Percentiles rank a stretch among this genome's conserved stretches.
Conservation (phyloP, 2,888 invertebrate genomes). For the Orchestes rusci region DNA sequence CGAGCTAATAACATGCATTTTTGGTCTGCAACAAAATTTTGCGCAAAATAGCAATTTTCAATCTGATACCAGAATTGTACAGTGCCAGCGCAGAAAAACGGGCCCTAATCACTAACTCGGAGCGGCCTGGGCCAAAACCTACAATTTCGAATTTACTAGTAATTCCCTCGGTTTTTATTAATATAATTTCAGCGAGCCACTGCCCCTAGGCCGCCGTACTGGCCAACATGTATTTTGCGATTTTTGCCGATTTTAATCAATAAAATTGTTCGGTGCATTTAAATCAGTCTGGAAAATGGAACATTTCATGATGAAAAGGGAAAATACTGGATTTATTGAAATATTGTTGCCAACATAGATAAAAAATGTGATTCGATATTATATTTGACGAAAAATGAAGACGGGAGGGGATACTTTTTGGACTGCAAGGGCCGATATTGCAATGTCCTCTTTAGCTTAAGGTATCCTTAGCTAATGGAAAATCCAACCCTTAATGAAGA, state of each 20-base stretch:
- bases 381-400: too few species aligned
- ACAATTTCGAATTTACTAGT: conserved; percentile 44
- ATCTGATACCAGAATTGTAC: conserved; percentile 44
- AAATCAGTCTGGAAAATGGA: too few species aligned
- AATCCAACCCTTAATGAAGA: too few species aligned
- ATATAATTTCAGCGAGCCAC: conserved; percentile 43
- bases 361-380: too few species aligned
- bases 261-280: conserved; percentile 25
- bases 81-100: conserved; percentile 36
- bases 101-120: conserved; percentile 39
- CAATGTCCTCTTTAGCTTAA: too few species aligned
- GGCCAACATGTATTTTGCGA: conserved; percentile 33
- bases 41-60: conserved; percentile 44
- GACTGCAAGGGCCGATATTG: too few species aligned
- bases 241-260: conserved; percentile 32
- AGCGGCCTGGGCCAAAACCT: conserved; percentile 36
- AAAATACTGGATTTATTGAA: too few species aligned
- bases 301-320: too few species aligned
- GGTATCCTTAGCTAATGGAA: too few species aligned
- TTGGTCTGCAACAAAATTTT: conserved; percentile 41
- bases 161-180: conserved; percentile 41
- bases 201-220: conserved; percentile 33
- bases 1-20: conserved; percentile 41
- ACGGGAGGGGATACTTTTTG: too few species aligned
- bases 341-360: too few species aligned